These are phyloP conservation scores for Trichopoda pennipes DNA, from an alignment of 2,888 invertebrate genomes.

Conservation along the genomic window DNA sequence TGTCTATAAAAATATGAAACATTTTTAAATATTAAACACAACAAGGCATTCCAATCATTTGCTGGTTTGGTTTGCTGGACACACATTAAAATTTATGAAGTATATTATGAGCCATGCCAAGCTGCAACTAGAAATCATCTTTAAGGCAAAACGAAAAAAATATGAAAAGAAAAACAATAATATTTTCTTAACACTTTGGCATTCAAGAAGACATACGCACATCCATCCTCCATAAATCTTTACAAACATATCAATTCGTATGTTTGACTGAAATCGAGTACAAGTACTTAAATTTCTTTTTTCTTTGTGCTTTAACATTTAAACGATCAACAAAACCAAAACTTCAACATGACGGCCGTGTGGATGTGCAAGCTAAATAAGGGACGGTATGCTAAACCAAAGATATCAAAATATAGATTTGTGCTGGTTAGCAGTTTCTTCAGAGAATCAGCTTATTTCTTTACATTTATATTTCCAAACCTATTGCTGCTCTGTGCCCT, in stretches of 20 bases:
- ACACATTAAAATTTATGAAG: constrained; percentile 24
- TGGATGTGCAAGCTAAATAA: constrained; percentile 22
- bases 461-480: background rate
- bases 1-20: background rate
- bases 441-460: too few species aligned
- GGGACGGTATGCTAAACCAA: constrained; percentile 22
- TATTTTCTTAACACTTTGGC: constrained; percentile 56
- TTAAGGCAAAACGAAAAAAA: constrained; percentile 16
- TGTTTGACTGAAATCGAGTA: constrained; percentile 38
- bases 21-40: constrained; percentile 27
- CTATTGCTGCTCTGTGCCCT: background rate
- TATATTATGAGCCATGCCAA: constrained; percentile 8
- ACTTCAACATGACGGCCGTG: constrained; percentile 44
- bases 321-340: constrained; percentile 9
- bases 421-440: too few species aligned
- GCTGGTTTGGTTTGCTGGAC: constrained; percentile 27
- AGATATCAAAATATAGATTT: background rate
- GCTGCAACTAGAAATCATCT: constrained; percentile 48
- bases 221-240: constrained; percentile 31
- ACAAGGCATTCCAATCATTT: constrained; percentile 48
- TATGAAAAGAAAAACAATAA: background rate
- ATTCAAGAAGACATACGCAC: constrained; percentile 24
- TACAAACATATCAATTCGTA: constrained; percentile 45
- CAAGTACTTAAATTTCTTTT: constrained; percentile 59
- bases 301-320: constrained; percentile 34